Percentiles rank a stretch among this genome's conserved stretches.
Conservation (phyloP, 2,797 vertebrate species). For the Acestrorhynchus altus region DNA sequence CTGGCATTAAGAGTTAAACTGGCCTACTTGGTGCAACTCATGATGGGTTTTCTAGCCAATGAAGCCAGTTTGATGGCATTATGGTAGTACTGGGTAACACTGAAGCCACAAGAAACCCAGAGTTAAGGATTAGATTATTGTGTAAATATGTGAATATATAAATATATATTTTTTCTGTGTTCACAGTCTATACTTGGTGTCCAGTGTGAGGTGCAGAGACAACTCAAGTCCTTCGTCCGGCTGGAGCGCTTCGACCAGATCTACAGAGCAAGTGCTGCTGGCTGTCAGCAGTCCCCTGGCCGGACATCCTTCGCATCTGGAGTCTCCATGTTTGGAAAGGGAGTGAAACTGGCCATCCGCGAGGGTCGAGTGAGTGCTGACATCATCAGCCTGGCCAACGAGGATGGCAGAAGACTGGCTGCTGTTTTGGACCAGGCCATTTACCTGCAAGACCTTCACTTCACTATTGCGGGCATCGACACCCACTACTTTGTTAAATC, state of each 20-base stretch:
- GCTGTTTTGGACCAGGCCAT: conserved; percentile 90
- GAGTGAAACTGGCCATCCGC: conserved; percentile 93
- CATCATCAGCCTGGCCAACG: conserved; percentile 94
- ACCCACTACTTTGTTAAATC: conserved; percentile 95
- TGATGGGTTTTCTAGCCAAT: background rate
- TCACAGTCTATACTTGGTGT: conserved; percentile 93
- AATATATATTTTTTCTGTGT: conserved; percentile 44
- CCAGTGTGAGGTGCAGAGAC: conserved; percentile 96
- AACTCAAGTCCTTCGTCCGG: conserved; percentile 95
- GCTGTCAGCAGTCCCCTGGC: conserved; percentile 83
- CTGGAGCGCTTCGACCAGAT: conserved; percentile 92
- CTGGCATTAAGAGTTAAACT: too few species aligned
- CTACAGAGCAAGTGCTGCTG: conserved; percentile 87
- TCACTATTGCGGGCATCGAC: conserved; percentile 89
- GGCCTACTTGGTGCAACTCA: too few species aligned
- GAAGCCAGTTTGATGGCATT: background rate
- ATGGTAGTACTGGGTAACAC: too few species aligned
- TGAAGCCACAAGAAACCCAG: background rate
- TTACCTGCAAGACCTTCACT: conserved; percentile 93
- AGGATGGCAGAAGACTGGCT: conserved; percentile 91
- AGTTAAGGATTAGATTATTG: too few species aligned
- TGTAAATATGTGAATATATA: too few species aligned
- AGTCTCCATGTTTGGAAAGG: conserved; percentile 93
- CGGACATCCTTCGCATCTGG: conserved; percentile 86
- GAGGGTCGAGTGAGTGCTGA: conserved; percentile 90